phyloP scores from a whole-genome alignment of 1,140 invertebrate species.

The Conopomorpha cramerella region DNA sequence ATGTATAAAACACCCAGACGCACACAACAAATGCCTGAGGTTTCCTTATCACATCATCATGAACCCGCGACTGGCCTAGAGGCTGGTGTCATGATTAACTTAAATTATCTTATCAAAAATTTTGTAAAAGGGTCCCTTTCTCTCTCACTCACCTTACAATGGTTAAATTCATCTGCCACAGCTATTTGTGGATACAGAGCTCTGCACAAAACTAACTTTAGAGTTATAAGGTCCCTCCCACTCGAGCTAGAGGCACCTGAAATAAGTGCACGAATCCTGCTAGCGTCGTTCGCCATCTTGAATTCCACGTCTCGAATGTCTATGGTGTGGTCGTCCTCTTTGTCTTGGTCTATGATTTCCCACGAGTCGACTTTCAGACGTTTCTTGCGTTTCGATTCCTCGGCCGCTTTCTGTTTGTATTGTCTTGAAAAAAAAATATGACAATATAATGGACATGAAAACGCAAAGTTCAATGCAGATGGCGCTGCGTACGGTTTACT shows the following conservation, averaged over 20 bases:
- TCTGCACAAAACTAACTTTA: constrained; percentile 83
- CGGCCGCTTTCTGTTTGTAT: constrained; percentile 62
- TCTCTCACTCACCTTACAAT: constrained; percentile 85
- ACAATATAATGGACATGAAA: too few species aligned
- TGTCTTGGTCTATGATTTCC: constrained; percentile 61
- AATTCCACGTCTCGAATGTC: constrained; percentile 95
- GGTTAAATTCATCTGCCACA: constrained; percentile 91
- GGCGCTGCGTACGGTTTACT: too few species aligned
- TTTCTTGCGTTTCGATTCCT: constrained; percentile 73
- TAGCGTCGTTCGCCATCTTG: constrained; percentile 73
- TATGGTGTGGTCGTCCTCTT: constrained; percentile 64
- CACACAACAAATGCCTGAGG: too few species aligned
- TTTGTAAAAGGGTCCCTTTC: too few species aligned
- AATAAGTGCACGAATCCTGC: constrained; percentile 69
- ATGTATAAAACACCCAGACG: too few species aligned
- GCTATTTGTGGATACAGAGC: constrained; percentile 94
- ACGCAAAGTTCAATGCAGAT: too few species aligned
- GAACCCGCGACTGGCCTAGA: too few species aligned
- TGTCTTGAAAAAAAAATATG: constrained; percentile 42
- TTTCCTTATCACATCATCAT: too few species aligned
- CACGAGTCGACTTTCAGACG: constrained; percentile 67
- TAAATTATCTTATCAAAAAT: too few species aligned
- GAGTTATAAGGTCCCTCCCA: constrained; percentile 81
- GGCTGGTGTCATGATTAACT: too few species aligned
- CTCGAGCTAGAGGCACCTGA: constrained; percentile 76